phyloP scores from a whole-genome alignment of 1,140 invertebrate genomes.

The Brachionus asplanchnoidis region DNA sequence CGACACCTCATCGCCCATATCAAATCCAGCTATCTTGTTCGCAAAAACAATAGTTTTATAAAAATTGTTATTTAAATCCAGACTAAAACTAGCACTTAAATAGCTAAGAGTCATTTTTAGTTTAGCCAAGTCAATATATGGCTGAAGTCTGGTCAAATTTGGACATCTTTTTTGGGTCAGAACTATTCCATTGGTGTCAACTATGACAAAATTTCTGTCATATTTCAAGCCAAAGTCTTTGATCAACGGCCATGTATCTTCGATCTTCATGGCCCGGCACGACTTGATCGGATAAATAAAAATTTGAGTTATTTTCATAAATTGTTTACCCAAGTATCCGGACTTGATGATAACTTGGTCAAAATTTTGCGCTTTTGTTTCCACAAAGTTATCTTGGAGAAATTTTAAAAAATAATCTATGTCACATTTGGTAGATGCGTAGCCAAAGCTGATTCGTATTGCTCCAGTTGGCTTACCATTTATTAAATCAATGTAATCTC shows the following conservation, averaged over 20 bases:
- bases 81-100: slow-evolving; percentile 8
- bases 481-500: slow-evolving; percentile 80
- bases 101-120: slow-evolving; percentile 62
- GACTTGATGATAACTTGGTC: neutral
- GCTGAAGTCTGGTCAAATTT: slow-evolving; percentile 73
- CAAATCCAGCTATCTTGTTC: slow-evolving; percentile 49
- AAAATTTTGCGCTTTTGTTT: neutral
- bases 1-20: neutral
- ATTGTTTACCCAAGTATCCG: neutral
- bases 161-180: slow-evolving; percentile 80
- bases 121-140: slow-evolving; percentile 65
- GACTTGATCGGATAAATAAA: slow-evolving; percentile 90
- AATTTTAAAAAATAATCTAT: slow-evolving; percentile 2
- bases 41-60: slow-evolving; percentile 74
- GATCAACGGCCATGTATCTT: slow-evolving; percentile 66
- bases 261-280: slow-evolving; percentile 68
- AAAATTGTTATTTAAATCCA: slow-evolving; percentile 43
- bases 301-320: slow-evolving; percentile 60
- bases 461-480: slow-evolving; percentile 83
- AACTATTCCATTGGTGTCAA: slow-evolving; percentile 69
- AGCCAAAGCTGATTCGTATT: slow-evolving; percentile 86
- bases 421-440: slow-evolving; percentile 55
- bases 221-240: slow-evolving; percentile 71
- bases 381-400: slow-evolving; percentile 8
- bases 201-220: slow-evolving; percentile 87